phyloP scores from a whole-genome alignment of 2,113 vertebrate genomes.

The Donacobius atricapilla region DNA sequence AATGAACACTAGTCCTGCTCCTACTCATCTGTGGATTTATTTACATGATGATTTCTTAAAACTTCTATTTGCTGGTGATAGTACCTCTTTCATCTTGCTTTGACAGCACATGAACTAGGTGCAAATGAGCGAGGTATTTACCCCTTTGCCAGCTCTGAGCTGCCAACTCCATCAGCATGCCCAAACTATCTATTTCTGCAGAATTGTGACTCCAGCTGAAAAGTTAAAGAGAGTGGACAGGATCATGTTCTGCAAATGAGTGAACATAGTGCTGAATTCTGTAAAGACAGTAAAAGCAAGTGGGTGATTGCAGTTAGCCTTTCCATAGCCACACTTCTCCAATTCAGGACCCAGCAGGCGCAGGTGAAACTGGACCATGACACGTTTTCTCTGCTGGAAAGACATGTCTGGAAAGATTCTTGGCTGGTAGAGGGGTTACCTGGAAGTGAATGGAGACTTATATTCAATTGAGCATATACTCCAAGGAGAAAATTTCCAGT shows the following conservation, averaged over 20 bases:
- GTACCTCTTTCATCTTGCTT: background rate
- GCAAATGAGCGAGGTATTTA: background rate
- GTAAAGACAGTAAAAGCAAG: background rate
- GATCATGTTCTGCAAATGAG: background rate
- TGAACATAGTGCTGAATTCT: background rate
- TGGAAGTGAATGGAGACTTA: background rate
- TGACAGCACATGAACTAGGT: background rate
- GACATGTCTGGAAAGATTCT: background rate
- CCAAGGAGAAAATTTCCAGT: background rate
- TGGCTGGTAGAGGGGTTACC: background rate
- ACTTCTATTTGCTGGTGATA: background rate
- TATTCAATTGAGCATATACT: background rate
- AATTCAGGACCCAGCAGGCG: background rate
- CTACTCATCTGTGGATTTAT: background rate
- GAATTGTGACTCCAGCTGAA: background rate
- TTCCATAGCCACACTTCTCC: background rate
- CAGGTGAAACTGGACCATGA: background rate
- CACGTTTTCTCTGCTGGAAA: background rate
- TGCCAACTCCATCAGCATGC: background rate
- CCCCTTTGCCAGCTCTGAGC: background rate
- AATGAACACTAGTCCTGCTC: background rate
- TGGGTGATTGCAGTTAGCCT: background rate
- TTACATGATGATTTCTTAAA: background rate
- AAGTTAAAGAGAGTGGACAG: background rate
- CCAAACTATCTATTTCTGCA: background rate